These are phyloP conservation scores for Aleadryas rufinucha DNA, from an alignment of 2,113 vertebrate species.

Conservation along the genomic window DNA sequence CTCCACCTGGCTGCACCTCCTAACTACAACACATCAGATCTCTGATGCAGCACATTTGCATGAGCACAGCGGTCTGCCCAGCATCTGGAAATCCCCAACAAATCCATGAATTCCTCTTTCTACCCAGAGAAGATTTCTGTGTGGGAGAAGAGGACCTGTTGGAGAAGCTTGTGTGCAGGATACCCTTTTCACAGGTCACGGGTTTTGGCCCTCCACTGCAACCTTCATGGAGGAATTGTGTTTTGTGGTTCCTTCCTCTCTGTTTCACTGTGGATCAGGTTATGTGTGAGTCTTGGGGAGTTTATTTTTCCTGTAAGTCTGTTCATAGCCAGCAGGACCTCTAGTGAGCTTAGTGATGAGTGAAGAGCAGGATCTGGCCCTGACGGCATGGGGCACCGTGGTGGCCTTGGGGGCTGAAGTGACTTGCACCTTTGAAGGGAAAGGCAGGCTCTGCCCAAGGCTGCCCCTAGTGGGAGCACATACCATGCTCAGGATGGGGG, in stretches of 20 bases:
- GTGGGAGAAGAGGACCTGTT: not conserved
- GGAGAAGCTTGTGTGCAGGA: not conserved
- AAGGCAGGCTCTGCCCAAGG: not conserved
- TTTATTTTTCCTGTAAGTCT: not conserved
- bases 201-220: not conserved
- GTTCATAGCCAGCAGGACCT: not conserved
- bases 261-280: not conserved
- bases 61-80: not conserved
- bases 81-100: not conserved
- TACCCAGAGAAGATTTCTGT: not conserved
- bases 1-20: not conserved
- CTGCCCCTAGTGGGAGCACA: not conserved
- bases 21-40: not conserved
- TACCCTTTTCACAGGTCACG: not conserved
- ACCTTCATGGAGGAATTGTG: not conserved
- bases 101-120: not conserved
- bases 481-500: not conserved
- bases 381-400: fast-evolving
- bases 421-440: not conserved
- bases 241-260: not conserved
- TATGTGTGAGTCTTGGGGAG: not conserved
- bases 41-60: not conserved
- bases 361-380: not conserved
- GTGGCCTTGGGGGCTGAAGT: not conserved
- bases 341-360: not conserved